phyloP scores from a whole-genome alignment of 2,888 invertebrate species.

The Pristionchus exspectatus region DNA sequence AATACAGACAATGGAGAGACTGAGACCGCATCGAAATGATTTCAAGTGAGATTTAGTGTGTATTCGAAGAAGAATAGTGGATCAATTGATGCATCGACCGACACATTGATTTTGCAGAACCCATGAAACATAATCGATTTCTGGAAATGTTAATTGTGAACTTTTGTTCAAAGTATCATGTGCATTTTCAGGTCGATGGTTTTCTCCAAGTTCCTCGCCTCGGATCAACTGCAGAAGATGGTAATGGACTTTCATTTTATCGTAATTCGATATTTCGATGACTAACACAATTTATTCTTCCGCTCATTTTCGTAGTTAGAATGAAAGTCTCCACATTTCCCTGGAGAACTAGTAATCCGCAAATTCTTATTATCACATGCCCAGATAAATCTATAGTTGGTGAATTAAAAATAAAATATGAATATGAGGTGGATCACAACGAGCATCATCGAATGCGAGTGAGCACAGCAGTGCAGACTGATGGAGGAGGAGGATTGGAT shows the following conservation, averaged over 20 bases:
- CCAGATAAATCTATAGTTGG: too few species aligned
- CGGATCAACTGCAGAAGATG: slow-evolving; percentile 67
- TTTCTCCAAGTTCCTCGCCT: slow-evolving; percentile 68
- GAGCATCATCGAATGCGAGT: not conserved
- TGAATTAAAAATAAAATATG: not conserved
- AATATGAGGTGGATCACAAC: slow-evolving; percentile 6
- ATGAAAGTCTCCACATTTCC: not conserved
- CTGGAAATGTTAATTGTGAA: too few species aligned
- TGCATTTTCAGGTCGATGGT: slow-evolving; percentile 62
- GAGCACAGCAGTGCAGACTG: slow-evolving; percentile 14
- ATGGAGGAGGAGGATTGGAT: not conserved
- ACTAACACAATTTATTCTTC: not conserved
- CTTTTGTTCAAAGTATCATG: not conserved
- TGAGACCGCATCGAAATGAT: slow-evolving; percentile 61
- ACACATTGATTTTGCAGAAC: too few species aligned
- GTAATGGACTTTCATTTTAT: slow-evolving; percentile 56
- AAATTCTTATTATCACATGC: too few species aligned
- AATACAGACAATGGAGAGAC: slow-evolving; percentile 65
- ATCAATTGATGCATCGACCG: too few species aligned
- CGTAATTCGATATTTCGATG: not conserved
- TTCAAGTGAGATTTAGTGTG: slow-evolving; percentile 56
- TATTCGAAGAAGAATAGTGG: too few species aligned
- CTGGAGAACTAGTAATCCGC: too few species aligned
- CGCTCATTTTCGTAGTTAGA: slow-evolving; percentile 42
- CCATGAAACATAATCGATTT: too few species aligned